phyloP scores from a whole-genome alignment of 2,797 vertebrate species.

The Trachurus trachurus region DNA sequence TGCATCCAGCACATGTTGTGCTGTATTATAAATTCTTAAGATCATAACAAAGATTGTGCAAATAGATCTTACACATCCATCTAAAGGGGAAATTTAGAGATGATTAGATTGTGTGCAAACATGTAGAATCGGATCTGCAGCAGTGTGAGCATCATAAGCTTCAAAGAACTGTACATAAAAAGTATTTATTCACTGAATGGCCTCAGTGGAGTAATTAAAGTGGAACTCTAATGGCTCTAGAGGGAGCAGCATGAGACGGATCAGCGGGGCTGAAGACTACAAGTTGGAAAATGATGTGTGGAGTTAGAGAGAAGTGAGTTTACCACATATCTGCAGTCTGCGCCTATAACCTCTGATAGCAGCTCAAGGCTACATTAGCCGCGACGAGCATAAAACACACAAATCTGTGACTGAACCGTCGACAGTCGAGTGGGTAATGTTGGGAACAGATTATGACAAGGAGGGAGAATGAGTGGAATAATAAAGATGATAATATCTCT shows the following conservation, averaged over 20 bases:
- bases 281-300: not conserved
- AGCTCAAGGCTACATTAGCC: not conserved
- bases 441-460: not conserved
- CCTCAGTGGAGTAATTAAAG: not conserved
- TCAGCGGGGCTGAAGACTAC: not conserved
- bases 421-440: not conserved
- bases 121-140: not conserved
- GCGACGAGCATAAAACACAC: not conserved
- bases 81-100: not conserved
- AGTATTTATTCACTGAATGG: not conserved
- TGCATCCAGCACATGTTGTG: conserved; percentile 5
- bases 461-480: not conserved
- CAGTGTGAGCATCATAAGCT: not conserved
- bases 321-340: not conserved
- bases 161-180: conserved; percentile 2
- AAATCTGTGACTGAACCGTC: not conserved
- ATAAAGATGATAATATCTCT: not conserved
- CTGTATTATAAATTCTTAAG: conserved; percentile 1
- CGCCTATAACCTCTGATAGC: not conserved
- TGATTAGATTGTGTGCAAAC: not conserved
- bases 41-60: not conserved
- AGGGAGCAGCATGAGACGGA: not conserved
- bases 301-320: not conserved
- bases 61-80: not conserved
- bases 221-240: not conserved